phyloP scores from a whole-genome alignment of 2,888 invertebrate genomes.

The Pollenia griseotomentosa region DNA sequence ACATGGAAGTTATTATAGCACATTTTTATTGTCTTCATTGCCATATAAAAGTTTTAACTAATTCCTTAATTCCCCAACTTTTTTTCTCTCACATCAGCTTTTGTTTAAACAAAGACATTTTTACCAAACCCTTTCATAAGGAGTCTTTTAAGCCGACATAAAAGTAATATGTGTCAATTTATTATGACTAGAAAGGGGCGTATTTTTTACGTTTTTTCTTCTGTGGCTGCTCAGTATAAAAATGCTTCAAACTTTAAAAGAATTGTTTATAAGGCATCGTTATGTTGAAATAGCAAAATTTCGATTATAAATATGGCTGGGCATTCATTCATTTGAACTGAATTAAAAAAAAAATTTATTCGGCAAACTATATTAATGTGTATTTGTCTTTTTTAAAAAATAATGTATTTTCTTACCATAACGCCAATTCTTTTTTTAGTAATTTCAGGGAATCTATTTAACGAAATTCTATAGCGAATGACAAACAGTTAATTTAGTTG shows the following conservation, averaged over 20 bases:
- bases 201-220: slow-evolving; percentile 31
- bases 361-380: neutral
- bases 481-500: slow-evolving; percentile 23
- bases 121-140: slow-evolving; percentile 62
- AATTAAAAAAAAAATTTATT: slow-evolving; percentile 26
- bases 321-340: slow-evolving; percentile 8
- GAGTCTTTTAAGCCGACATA: slow-evolving; percentile 65
- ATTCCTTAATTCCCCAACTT: neutral
- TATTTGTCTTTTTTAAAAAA: too few relatives aligned
- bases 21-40: neutral
- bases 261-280: slow-evolving; percentile 59
- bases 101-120: slow-evolving; percentile 73
- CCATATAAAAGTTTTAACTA: neutral
- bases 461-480: slow-evolving; percentile 24
- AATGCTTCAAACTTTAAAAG: slow-evolving; percentile 23
- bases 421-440: neutral
- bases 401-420: too few relatives aligned
- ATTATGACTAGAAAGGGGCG: slow-evolving; percentile 74
- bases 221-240: neutral
- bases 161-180: slow-evolving; percentile 74
- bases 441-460: neutral
- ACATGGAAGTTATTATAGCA: too few relatives aligned
- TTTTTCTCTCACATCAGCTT: neutral
- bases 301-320: slow-evolving; percentile 58
- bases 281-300: slow-evolving; percentile 65